Base-by-base conservation (phyloP, 2,888 invertebrate genomes). In the Drosophila subsilvestris region DNA sequence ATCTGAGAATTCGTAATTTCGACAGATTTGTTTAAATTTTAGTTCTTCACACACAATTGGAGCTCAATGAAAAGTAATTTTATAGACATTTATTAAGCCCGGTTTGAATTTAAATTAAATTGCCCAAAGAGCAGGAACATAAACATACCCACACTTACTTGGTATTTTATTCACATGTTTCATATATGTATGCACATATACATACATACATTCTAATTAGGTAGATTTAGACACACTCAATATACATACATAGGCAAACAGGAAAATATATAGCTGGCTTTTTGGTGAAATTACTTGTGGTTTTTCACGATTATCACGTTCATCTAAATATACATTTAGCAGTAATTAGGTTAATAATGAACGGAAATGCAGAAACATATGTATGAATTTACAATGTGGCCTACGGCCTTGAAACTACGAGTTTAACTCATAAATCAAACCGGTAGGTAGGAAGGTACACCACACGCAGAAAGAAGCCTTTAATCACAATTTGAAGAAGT, bases 401-500 rank as follows among this genome's bases (percentile, higher is more conserved):
- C n/a, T 44, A 27, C 69, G 49, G 57, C 66, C 69, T 66, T 66
- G 69, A 68, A 66, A 68, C 43, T 32, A 43, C n/a, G n/a, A n/a
- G n/a, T n/a, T n/a, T 22, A 6, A 37, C n/a, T 14, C 57, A 57
- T 66, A 66, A 68, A 66, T 66, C 69, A 56, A 69, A n/a, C n/a
- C n/a, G n/a, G 56, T 68, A 68, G 49, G 14, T 1, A 5, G 32
- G 14, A 12, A 32, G 32, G 12, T 14, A 12, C 32, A 32, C 63
- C 63, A 63, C 48, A 42, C 29, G 18, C 55, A 66, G 47, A 58
- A 18, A 56, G 58, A 43, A 56, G 48, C 29, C 29, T 66, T 66
- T 68, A 69, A 66, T 32, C 58, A 58, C 69, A 48, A 66, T 66
- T 66, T 57, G 37, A 69, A 66, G 66, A 55, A 68, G 69, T 69